A percentile compares a stretch with the other conserved stretches of the same genome.
These are phyloP conservation scores for Notarius lentiginosus DNA, from an alignment of 2,113 vertebrate genomes.

Conservation along the genomic window DNA sequence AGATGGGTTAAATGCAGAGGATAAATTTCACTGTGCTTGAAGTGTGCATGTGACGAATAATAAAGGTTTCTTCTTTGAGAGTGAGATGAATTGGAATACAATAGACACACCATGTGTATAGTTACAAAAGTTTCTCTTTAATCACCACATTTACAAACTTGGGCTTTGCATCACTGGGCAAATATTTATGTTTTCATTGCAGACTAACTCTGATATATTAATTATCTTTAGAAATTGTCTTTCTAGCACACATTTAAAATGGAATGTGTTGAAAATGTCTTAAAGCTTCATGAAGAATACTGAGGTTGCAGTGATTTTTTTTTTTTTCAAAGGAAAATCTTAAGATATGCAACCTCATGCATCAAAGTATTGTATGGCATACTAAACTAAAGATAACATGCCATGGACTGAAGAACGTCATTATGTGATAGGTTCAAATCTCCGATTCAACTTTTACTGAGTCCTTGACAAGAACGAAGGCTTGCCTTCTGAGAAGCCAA, in stretches of 20 bases:
- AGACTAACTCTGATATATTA: slow-evolving; percentile 34
- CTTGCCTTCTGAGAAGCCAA: not conserved
- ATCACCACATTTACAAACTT: slow-evolving; percentile 59
- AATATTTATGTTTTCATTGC: slow-evolving; percentile 28
- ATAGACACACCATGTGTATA: slow-evolving; percentile 29
- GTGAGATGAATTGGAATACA: not conserved
- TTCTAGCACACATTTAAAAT: slow-evolving; percentile 37
- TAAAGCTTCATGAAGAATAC: slow-evolving; percentile 31
- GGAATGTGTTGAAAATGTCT: slow-evolving; percentile 45
- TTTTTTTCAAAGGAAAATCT: slow-evolving; percentile 18
- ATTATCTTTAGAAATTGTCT: slow-evolving; percentile 39
- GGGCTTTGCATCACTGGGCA: slow-evolving; percentile 33
- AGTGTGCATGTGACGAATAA: no score
- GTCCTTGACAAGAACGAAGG: slow-evolving; percentile 4
- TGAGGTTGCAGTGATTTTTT: slow-evolving; percentile 22
- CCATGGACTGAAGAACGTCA: slow-evolving; percentile 29
- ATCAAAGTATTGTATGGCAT: slow-evolving; percentile 32
- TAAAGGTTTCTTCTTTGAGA: no score
- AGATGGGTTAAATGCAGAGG: no score
- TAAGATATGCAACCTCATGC: slow-evolving; percentile 37
- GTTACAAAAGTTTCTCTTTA: slow-evolving; percentile 57
- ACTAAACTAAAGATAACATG: slow-evolving; percentile 51
- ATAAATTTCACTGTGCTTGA: no score
- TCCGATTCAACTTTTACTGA: not conserved
- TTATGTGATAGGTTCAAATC: slow-evolving; percentile 19